Conservation (phyloP, 2,888 invertebrate genomes). For the Drosophila cognata region DNA sequence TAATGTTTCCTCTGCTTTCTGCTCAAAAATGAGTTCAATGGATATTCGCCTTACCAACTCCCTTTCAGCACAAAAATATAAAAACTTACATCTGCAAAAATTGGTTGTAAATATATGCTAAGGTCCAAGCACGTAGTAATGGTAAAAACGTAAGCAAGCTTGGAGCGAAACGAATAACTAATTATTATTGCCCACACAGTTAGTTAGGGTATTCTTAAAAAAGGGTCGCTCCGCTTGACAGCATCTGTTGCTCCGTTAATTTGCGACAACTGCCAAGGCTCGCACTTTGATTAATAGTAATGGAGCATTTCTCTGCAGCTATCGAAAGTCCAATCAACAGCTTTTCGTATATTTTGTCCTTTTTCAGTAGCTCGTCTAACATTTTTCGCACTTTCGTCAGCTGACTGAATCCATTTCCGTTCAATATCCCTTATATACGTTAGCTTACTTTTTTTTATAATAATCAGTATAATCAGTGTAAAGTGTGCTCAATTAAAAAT, state of each 20-base stretch:
- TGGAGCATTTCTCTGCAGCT: slow-evolving; percentile 40
- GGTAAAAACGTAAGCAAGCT: not conserved
- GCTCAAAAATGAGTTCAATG: not conserved
- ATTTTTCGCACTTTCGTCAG: not conserved
- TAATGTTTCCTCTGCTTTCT: not conserved
- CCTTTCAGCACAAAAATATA: not conserved
- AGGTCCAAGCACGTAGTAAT: not conserved
- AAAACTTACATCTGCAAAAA: not conserved
- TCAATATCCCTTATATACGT: slow-evolving; percentile 39
- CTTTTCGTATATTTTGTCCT: slow-evolving; percentile 18
- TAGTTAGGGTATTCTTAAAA: slow-evolving; percentile 19
- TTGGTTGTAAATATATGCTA: not conserved
- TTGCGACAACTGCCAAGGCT: slow-evolving; percentile 47
- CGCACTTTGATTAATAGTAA: slow-evolving; percentile 68
- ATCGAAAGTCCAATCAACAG: slow-evolving; percentile 11
- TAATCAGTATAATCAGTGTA: not conserved
- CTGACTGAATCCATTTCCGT: slow-evolving; percentile 24
- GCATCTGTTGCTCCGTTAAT: slow-evolving; percentile 49
- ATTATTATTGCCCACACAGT: not conserved
- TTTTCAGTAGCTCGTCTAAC: slow-evolving; percentile 7
- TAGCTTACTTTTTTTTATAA: slow-evolving; percentile 7
- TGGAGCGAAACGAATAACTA: not conserved
- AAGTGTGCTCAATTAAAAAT: not conserved
- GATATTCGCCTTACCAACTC: not conserved
- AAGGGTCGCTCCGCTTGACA: slow-evolving; percentile 58